Base-by-base conservation (phyloP, 2,113 vertebrate genomes). In the Lagopus muta region DNA sequence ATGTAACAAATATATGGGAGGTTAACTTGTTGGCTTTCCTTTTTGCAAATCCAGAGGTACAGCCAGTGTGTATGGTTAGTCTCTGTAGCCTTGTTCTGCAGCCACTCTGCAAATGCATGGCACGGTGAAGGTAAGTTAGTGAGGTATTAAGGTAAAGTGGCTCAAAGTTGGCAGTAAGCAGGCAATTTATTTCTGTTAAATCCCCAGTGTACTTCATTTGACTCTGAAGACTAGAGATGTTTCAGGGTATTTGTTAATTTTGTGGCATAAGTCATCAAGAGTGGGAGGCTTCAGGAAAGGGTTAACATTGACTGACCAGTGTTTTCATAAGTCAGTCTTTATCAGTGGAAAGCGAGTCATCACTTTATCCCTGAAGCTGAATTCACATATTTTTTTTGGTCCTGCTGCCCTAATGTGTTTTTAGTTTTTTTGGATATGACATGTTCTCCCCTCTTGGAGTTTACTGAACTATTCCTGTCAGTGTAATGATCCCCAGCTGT, bases 401-500 rank as follows among this genome's bases (percentile, higher is more conserved):
- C 82, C 72, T 92, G 89, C 95, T 96, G 91, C 89, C 91, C 93
- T 96, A 88, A 88, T 89, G 67, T 95, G 93, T 94, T 95, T 96
- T 92, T 82, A 19, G 43, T 4, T 64, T 93, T 96, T 96, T 93
- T 94, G 79, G 93, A 94, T 97, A 64, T 97, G 97, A 97, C 94
- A 97, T 97, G 80, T 94, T 93, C 73, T 89, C 72, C 69, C 61
- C 88, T 93, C 94, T 69, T 90, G 90, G 93, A 96, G 97, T 97
- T 97, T 96, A 96, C 95, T 93, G 93, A 96, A 97, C 97, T 98
- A 97, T 97, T 98, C 96, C 96, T 97, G 97, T 98, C 97, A 22
- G 94, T 90, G 94, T 97, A 97, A 97, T 97, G 97, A 97, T 97
- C 96, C 96, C 96, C 98, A 98, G 97, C 98, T 98, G 98, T 97